phyloP scores from a whole-genome alignment of 1,140 invertebrate species.

The Drosophila sturtevanti region DNA sequence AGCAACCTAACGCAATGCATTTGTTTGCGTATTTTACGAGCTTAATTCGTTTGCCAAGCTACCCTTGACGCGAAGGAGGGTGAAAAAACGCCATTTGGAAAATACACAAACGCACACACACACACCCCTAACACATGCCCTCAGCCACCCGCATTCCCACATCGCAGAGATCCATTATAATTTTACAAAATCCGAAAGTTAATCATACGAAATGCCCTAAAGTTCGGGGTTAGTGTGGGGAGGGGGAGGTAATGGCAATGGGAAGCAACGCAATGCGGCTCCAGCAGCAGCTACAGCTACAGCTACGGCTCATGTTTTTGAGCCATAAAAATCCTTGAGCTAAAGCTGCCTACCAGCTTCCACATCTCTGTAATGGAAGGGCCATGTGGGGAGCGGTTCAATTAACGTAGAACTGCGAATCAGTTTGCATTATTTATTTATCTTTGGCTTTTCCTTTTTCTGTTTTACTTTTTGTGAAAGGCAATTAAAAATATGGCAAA shows the following conservation, averaged over 20 bases:
- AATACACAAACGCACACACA: slow-evolving; percentile 7
- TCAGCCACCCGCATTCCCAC: slow-evolving; percentile 20
- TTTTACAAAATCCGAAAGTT: slow-evolving; percentile 79
- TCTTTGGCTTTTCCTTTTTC: no score
- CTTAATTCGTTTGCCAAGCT: slow-evolving; percentile 69
- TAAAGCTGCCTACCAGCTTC: background rate
- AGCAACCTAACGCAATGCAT: slow-evolving; percentile 38
- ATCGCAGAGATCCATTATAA: slow-evolving; percentile 54
- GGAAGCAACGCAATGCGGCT: slow-evolving; percentile 58
- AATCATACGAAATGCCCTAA: slow-evolving; percentile 65
- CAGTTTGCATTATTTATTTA: slow-evolving; percentile 38
- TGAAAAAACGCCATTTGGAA: slow-evolving; percentile 63
- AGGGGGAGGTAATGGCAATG: slow-evolving; percentile 7
- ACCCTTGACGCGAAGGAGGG: slow-evolving; percentile 38
- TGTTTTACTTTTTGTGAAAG: no score
- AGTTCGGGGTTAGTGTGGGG: slow-evolving; percentile 6
- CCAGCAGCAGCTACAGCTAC: slow-evolving; percentile 40
- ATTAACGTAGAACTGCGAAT: slow-evolving; percentile 38
- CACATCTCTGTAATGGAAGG: background rate
- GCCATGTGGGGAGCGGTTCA: slow-evolving; percentile 4
- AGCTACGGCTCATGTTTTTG: background rate
- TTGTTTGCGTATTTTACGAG: slow-evolving; percentile 66
- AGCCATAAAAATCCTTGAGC: background rate
- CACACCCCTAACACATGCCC: slow-evolving; percentile 5
- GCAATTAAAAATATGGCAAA: slow-evolving; percentile 50